Evolutionary conservation across 2,113 vertebrate species (phyloP), one percentile per base, ranked within the genome.

Genomic region (Callipepla californica): DNA sequence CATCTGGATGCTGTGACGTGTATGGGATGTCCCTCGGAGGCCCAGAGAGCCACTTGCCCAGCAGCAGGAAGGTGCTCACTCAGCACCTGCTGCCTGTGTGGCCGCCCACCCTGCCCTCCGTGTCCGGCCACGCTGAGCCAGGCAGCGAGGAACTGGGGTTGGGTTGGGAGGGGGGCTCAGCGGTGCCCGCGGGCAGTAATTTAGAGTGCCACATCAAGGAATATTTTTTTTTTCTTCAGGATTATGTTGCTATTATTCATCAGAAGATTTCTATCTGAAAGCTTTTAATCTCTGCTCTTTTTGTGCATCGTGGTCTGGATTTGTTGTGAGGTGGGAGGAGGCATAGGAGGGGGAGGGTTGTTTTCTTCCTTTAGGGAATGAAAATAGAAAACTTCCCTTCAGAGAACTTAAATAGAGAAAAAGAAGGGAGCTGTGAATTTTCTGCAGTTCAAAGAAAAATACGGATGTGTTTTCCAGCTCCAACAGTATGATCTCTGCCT

Each of bases 61-160:
- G 90, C 90, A 96, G 95, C 94, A 97, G 92, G 92, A 93, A 77
- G 91, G 89, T 94, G 88, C 96, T 96, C 76, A 87, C 92, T 61
- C 20, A 67, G 70, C 6, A 61, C 78, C 74, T 68, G 7, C 50
- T 36, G 48, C 63, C n/a, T n/a, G 53, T 57, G 90, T 74, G 30
- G 63, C 70, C 44, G 50, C 68, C 48, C 40, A 4, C 16, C 26
- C 53, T 69, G 48, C 51, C 74, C 77, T 25, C 11, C 28, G 15
- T 53, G 82, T 92, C 87, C 69, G 86, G 42, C 72, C 57, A 4
- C 66, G 4, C 57, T 73, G 67, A 85, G 65, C 61, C 42, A 80
- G 65, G 53, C 1, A 3, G 66, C 36, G 28, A 32, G 66, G 77
- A 79, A 42, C 45, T 67, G 80, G 58, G 65, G 30, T 67, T 80